Base-by-base conservation (phyloP, 1,140 invertebrate species). In the Anastrepha obliqua region DNA sequence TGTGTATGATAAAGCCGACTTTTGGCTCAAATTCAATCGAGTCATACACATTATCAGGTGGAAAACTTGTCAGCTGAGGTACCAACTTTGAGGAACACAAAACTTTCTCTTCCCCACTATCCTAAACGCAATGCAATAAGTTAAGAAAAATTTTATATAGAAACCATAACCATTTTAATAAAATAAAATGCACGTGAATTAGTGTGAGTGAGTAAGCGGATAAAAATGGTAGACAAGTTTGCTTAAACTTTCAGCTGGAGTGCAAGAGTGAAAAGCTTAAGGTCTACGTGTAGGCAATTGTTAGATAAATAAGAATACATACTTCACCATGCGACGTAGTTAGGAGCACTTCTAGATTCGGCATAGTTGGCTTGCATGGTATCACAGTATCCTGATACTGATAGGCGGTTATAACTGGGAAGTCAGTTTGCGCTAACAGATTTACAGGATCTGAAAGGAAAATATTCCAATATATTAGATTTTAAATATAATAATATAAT, bases 311-410 rank as follows among this genome's bases (percentile, higher is more conserved):
- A 20, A 4, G 39, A 62, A 62, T 29, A 58, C 64, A 88, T 89
- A 93, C 90, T 86, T 91, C 89, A 39, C 93, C 91, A 85, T 90
- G 90, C 62, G 94, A 93, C 90, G 94, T 92, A 17, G 90, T 89
- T 60, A 96, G 93, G 67, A 93, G 89, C 5, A 97, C 95, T 62
- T 94, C 93, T 51, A 95, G 94, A 89, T 96, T 94, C 13, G 96
- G 96, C 64, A 95, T 95, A 55, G 96, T 95, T 78, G 96, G 96
- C 89, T 95, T 95, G 94, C 96, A 97, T 89, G 96, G 96, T 89
- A 96, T 94, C 17, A 95, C 90, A 15, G 94, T 92, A 74, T 94
- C 93, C 58, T 90, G 91, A 88, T 94, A 94, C 86, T 93, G 93
- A 59, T 90, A 90, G 3, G 92, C 93, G 62, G 89, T 89, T 39